A percentile compares a stretch with the other conserved stretches of the same genome.
Conservation (phyloP, 2,797 vertebrate species). For the Micrastur ruficollis region DNA sequence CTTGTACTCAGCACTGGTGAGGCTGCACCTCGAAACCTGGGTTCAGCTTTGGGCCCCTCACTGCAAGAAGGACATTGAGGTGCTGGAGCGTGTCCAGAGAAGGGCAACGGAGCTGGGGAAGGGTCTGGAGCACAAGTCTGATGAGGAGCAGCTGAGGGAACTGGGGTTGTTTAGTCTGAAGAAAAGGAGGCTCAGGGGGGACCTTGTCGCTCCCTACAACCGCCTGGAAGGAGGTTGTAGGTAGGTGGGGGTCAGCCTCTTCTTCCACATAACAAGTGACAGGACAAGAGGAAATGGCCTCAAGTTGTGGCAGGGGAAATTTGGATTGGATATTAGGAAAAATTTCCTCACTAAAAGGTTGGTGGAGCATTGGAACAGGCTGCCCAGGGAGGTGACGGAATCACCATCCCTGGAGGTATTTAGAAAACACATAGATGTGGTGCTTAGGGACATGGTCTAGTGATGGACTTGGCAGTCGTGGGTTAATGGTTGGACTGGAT, state of each 20-base stretch:
- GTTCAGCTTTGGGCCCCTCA: not conserved
- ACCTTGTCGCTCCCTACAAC: too few species aligned
- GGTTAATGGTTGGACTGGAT: too few species aligned
- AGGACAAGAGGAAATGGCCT: not conserved
- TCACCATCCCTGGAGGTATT: too few species aligned
- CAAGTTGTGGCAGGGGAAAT: not conserved
- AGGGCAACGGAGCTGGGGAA: accelerated
- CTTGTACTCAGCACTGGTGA: accelerated
- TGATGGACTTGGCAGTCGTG: too few species aligned
- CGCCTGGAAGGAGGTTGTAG: not conserved
- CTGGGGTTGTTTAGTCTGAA: too few species aligned
- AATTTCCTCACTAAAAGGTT: not conserved
- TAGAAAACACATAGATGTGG: too few species aligned
- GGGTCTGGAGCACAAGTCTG: not conserved
- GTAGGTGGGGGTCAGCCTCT: not conserved
- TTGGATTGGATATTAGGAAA: not conserved
- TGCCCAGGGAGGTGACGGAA: accelerated
- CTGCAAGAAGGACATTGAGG: accelerated
- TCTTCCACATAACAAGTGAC: not conserved
- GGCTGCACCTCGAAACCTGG: not conserved
- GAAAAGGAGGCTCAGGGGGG: too few species aligned
- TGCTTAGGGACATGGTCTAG: too few species aligned
- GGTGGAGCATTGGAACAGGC: not conserved
- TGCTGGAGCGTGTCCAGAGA: accelerated
- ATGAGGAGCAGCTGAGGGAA: not conserved